These are phyloP conservation scores for Lasioglossum villosulum DNA, from an alignment of 2,888 invertebrate genomes.

Conservation along the genomic window DNA sequence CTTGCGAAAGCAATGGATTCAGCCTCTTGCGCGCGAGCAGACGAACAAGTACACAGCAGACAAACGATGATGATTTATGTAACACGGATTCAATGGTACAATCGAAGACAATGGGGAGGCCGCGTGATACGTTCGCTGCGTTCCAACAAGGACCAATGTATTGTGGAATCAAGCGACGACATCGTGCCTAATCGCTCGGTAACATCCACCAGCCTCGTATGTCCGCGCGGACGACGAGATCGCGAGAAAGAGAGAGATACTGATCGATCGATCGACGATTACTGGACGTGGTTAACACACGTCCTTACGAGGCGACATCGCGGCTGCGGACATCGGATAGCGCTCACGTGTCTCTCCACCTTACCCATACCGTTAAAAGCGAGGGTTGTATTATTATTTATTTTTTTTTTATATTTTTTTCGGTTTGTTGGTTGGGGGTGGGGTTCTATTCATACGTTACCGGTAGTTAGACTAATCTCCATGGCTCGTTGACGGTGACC, in stretches of 20 bases:
- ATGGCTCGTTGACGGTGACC: constrained; percentile 97
- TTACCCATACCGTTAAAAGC: constrained; percentile 73
- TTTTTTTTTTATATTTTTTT: neutral
- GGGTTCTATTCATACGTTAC: constrained; percentile 87
- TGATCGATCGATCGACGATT: constrained; percentile 72
- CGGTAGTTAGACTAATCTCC: constrained; percentile 98
- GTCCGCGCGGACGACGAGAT: constrained; percentile 36
- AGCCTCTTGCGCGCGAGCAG: constrained; percentile 10
- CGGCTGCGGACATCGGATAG: constrained; percentile 73
- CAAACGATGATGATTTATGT: constrained; percentile 4
- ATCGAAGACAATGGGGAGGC: constrained; percentile 9
- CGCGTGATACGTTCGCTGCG: constrained; percentile 1
- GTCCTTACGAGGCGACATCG: constrained; percentile 62
- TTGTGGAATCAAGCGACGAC: neutral
- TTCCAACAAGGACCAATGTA: constrained; percentile 7
- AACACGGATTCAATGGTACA: neutral
- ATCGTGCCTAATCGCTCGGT: constrained; percentile 9
- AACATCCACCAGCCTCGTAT: constrained; percentile 38
- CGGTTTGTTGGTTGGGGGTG: constrained; percentile 55
- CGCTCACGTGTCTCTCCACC: constrained; percentile 73
- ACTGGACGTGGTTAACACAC: constrained; percentile 35
- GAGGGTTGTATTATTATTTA: constrained; percentile 59
- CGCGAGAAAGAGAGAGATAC: constrained; percentile 72
- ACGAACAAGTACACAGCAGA: constrained; percentile 13
- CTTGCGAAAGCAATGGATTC: constrained; percentile 12